phyloP scores from a whole-genome alignment of 2,113 vertebrate genomes.

The Sisor rabdophorus region DNA sequence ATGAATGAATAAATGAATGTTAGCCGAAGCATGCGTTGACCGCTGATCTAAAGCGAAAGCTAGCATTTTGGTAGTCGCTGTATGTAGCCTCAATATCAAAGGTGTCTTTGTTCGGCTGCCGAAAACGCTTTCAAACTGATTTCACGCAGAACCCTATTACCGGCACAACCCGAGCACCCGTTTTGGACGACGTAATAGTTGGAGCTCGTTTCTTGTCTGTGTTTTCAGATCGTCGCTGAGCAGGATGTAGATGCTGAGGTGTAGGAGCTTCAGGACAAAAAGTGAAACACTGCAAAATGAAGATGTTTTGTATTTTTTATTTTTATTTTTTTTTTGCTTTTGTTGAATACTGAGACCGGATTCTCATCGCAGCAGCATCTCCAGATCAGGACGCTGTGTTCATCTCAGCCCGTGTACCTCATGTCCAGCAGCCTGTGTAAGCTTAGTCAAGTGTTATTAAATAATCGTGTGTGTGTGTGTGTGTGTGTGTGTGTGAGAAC shows the following conservation, averaged over 20 bases:
- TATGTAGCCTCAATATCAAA: too few relatives aligned
- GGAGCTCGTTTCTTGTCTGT: neutral
- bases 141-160: too few relatives aligned
- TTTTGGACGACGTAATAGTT: neutral
- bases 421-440: conserved; percentile 30
- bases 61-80: too few relatives aligned
- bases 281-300: conserved; percentile 30
- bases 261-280: neutral
- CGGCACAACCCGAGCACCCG: neutral
- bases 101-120: too few relatives aligned
- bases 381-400: conserved; percentile 22
- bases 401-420: conserved; percentile 45
- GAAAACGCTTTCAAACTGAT: too few relatives aligned
- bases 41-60: too few relatives aligned
- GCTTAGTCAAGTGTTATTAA: conserved; percentile 20
- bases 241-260: conserved; percentile 37
- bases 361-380: conserved; percentile 40
- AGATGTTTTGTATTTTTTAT: conserved; percentile 6
- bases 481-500: conserved; percentile 46
- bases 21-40: too few relatives aligned
- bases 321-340: neutral
- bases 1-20: too few relatives aligned
- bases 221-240: conserved; percentile 47
- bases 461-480: too few relatives aligned
- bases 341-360: conserved; percentile 44